Conservation (phyloP, 2,113 vertebrate genomes). For the Bos taurus region ARS-UCD2.0 NC_037337.1:52665501-52666000, state of each 20-base stretch:
- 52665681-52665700: not conserved
- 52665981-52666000: not conserved
- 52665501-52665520: not conserved
- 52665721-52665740: not conserved
- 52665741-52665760: not conserved
- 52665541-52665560: not conserved
- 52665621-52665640: not conserved
- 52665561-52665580: not conserved
- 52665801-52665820: slow-evolving; percentile 87
- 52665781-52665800: not conserved
- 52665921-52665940: slow-evolving; percentile 72
- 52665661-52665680: not conserved
- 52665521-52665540: not conserved
- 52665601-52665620: not conserved
- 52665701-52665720: not conserved
- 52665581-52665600: not conserved
- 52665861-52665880: slow-evolving; percentile 96
- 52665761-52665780: not conserved
- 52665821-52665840: slow-evolving; percentile 98
- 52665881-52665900: slow-evolving; percentile 87
- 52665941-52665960: not conserved
- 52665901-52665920: slow-evolving; percentile 87
- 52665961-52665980: not conserved
- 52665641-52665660: not conserved
- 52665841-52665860: slow-evolving; percentile 99